Evolutionary conservation across 92 coral and sea anemone species (phyloP).

Genomic region (Zoanthus sansibaricus): DNA sequence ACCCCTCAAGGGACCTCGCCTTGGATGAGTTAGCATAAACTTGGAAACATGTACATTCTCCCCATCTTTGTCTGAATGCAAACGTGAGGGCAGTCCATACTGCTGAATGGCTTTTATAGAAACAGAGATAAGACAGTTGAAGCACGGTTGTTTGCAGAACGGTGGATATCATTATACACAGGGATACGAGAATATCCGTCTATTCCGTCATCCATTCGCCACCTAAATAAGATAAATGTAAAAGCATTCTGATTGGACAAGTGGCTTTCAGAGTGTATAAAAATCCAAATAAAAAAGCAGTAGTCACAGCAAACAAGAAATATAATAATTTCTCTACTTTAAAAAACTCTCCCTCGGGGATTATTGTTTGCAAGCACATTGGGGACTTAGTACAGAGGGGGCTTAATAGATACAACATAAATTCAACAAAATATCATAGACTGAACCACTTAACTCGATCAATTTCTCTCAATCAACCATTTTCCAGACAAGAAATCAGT

Average conservation of each 20-base stretch:
- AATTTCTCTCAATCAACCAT: too few relatives aligned
- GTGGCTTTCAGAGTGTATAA: neutral
- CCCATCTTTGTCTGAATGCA: neutral
- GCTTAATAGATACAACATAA: too few relatives aligned
- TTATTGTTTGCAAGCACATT: too few relatives aligned
- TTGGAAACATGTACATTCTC: neutral
- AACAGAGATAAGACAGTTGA: neutral
- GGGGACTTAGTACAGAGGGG: too few relatives aligned
- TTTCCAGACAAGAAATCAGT: too few relatives aligned
- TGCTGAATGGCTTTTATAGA: neutral
- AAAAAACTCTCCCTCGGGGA: too few relatives aligned
- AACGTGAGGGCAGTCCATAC: neutral
- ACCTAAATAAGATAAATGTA: neutral
- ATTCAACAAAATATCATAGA: too few relatives aligned
- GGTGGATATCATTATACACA: neutral
- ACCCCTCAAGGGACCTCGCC: neutral
- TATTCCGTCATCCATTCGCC: slow-evolving; percentile 8
- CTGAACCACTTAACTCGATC: too few relatives aligned
- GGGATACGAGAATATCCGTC: neutral
- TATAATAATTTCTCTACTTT: too few relatives aligned
- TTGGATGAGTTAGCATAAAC: slow-evolving; percentile 1
- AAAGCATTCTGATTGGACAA: neutral
- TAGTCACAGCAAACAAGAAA: neutral
- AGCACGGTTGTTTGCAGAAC: neutral
- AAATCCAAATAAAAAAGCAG: neutral